Evolutionary conservation across 2,797 vertebrate genomes (phyloP).

Genomic region (Betta splendens): DNA sequence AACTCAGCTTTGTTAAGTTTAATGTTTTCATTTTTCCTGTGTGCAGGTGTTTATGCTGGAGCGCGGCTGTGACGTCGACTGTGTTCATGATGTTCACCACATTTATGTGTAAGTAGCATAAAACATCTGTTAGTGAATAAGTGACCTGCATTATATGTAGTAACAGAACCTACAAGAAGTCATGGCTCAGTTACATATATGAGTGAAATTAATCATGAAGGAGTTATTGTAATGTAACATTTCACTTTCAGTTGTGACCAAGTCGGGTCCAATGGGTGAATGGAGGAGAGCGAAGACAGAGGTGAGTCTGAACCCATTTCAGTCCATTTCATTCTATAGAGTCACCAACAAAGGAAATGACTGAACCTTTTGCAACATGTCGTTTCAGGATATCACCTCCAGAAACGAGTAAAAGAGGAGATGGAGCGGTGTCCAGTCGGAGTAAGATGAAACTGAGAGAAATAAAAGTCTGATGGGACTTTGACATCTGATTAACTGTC

Average conservation of each 20-base stretch:
- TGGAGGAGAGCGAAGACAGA: constrained; percentile 79
- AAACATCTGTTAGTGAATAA: background rate
- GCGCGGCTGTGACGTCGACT: constrained; percentile 22
- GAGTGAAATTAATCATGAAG: too few species aligned
- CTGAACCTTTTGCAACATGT: fast-evolving
- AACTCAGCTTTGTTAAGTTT: background rate
- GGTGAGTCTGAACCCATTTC: constrained; percentile 71
- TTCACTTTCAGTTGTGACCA: constrained; percentile 66
- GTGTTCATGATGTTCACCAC: constrained; percentile 49
- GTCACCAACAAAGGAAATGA: background rate
- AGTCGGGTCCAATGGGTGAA: constrained; percentile 60
- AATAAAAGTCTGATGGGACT: constrained; percentile 4
- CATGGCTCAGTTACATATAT: background rate
- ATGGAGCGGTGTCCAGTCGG: too few species aligned
- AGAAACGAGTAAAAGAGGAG: constrained; percentile 72
- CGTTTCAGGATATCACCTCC: constrained; percentile 80
- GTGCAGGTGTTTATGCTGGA: constrained; percentile 70
- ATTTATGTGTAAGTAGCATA: constrained; percentile 69
- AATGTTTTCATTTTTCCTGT: background rate
- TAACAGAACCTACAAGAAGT: background rate
- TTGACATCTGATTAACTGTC: constrained; percentile 27
- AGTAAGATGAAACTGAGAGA: background rate
- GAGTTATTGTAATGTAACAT: background rate
- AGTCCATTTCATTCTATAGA: fast-evolving
- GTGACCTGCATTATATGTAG: background rate